A percentile compares a stretch with the other conserved stretches of the same genome.
These are phyloP conservation scores for Boleophthalmus pectinirostris DNA, from an alignment of 2,113 vertebrate genomes.

Conservation along the genomic window DNA sequence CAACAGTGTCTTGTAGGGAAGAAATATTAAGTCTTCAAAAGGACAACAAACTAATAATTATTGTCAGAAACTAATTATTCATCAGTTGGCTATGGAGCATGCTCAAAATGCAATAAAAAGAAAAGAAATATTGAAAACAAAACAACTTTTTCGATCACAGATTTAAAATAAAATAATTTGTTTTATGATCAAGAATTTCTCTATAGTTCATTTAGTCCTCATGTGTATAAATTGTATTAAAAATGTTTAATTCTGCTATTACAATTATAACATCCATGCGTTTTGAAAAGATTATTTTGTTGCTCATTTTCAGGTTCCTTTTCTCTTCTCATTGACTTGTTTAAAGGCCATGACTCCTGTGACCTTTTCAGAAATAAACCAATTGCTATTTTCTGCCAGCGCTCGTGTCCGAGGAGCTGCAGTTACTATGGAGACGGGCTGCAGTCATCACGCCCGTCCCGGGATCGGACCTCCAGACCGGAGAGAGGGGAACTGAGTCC, in stretches of 20 bases:
- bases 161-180: background rate
- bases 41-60: too few species aligned
- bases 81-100: too few species aligned
- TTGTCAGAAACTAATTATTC: too few species aligned
- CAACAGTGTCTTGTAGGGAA: too few species aligned
- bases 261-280: background rate
- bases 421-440: slow-evolving; percentile 65
- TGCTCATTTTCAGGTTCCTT: background rate
- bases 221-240: too few species aligned
- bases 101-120: too few species aligned
- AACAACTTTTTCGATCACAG: background rate
- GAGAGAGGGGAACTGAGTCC: slow-evolving; percentile 46
- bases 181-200: background rate
- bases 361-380: slow-evolving; percentile 51
- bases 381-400: slow-evolving; percentile 6
- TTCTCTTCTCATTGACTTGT: slow-evolving; percentile 1
- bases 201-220: too few species aligned
- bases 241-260: too few species aligned
- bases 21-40: too few species aligned
- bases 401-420: slow-evolving; percentile 64
- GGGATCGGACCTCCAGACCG: slow-evolving; percentile 22
- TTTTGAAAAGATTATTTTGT: background rate
- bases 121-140: too few species aligned
- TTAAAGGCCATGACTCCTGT: slow-evolving; percentile 14
- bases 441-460: slow-evolving; percentile 46